phyloP scores from a whole-genome alignment of 1,140 invertebrate genomes.

The Apolygus lucorum region DNA sequence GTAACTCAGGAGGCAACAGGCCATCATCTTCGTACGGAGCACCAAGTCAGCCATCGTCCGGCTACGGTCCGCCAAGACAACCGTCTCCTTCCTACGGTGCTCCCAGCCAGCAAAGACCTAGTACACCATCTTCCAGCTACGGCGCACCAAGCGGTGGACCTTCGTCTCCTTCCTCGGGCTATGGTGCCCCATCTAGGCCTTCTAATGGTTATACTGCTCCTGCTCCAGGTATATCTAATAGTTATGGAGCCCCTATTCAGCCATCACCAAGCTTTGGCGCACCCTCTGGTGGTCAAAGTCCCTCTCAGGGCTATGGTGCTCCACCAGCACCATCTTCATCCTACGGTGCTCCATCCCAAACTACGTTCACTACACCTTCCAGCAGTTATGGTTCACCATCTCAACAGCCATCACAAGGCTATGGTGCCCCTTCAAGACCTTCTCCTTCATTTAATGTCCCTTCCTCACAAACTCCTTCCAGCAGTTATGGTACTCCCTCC shows the following conservation, averaged over 20 bases:
- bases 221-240: conserved; percentile 20
- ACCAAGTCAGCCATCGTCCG: neutral
- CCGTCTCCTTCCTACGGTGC: neutral
- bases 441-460: too few relatives aligned
- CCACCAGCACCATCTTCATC: conserved; percentile 18
- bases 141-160: conserved; percentile 4
- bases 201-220: conserved; percentile 26
- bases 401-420: conserved; percentile 26
- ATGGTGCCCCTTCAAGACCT: conserved; percentile 27
- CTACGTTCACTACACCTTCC: conserved; percentile 17
- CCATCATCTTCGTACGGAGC: conserved; percentile 11
- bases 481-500: conserved; percentile 24
- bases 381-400: too few relatives aligned
- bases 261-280: too few relatives aligned
- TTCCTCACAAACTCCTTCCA: neutral
- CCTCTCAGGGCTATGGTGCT: conserved; percentile 12
- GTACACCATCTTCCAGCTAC: conserved; percentile 28
- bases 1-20: too few relatives aligned
- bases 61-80: conserved; percentile 20
- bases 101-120: neutral
- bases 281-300: too few relatives aligned
- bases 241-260: conserved; percentile 24
- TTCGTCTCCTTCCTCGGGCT: neutral
- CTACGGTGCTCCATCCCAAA: conserved; percentile 17
- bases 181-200: neutral